Conservation (phyloP, 2,797 vertebrate genomes). For the Pitangus sulphuratus region DNA sequence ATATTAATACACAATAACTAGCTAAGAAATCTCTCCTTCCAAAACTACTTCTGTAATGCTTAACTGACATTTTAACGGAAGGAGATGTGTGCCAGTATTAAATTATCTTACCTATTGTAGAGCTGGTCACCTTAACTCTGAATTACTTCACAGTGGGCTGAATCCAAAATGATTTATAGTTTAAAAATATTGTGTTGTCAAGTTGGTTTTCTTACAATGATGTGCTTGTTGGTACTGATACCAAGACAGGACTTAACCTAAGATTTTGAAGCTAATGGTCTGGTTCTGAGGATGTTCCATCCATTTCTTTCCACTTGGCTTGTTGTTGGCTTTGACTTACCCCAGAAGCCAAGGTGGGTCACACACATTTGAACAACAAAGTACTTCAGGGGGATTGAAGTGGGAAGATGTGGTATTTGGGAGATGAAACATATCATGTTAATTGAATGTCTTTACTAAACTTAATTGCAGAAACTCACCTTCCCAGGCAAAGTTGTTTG, state of each 20-base stretch:
- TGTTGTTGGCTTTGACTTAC: neutral
- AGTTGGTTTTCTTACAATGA: neutral
- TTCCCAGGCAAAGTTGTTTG: neutral
- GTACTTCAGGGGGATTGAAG: neutral
- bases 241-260: neutral
- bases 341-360: neutral
- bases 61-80: neutral
- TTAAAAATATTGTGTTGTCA: neutral
- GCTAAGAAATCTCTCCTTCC: neutral
- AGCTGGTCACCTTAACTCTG: neutral
- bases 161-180: neutral
- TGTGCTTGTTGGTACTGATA: neutral
- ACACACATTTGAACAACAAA: neutral
- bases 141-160: neutral
- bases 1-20: neutral
- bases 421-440: rapidly evolving
- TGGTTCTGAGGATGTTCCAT: neutral
- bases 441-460: neutral
- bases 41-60: neutral
- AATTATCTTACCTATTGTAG: neutral
- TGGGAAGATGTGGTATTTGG: rapidly evolving
- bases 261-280: neutral
- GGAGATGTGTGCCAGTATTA: neutral
- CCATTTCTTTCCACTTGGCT: neutral
- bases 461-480: neutral